Evolutionary conservation across 2,797 vertebrate species (phyloP).

Genomic region (Gadopsis bispinosus): DNA sequence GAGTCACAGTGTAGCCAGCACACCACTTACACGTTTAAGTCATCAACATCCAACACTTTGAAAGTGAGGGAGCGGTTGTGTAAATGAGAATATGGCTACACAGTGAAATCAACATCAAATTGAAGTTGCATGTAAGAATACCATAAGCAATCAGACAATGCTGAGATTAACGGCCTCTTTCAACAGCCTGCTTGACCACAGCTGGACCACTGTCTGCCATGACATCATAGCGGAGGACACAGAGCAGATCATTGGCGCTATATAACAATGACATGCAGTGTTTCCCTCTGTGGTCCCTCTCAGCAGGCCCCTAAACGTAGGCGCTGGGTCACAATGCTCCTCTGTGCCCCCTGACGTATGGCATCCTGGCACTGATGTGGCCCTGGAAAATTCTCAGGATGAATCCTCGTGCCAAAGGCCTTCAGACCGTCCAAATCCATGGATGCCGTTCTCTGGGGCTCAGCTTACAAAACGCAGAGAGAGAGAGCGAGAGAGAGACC

Average conservation of each 20-base stretch:
- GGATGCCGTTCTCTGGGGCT: constrained; percentile 46
- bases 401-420: constrained; percentile 52
- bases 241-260: constrained; percentile 35
- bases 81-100: constrained; percentile 19
- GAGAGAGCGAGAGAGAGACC: constrained; percentile 15
- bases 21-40: constrained; percentile 28
- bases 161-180: constrained; percentile 37
- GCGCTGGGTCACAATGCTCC: constrained; percentile 73
- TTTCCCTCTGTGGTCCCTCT: constrained; percentile 68
- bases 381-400: constrained; percentile 58
- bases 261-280: constrained; percentile 76
- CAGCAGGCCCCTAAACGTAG: constrained; percentile 67
- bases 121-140: neutral
- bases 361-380: constrained; percentile 67
- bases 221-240: constrained; percentile 66
- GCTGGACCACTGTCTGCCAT: constrained; percentile 69
- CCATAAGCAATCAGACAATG: neutral
- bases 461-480: constrained; percentile 41
- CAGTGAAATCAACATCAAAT: constrained; percentile 11
- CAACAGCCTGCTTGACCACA: constrained; percentile 64
- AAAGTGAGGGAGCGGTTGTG: constrained; percentile 14
- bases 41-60: constrained; percentile 18
- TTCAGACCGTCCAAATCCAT: constrained; percentile 52
- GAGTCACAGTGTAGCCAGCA: constrained; percentile 35
- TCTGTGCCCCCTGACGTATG: constrained; percentile 76